phyloP scores from a whole-genome alignment of 1,140 invertebrate species.

The Scaptodrosophila lebanonensis region DNA sequence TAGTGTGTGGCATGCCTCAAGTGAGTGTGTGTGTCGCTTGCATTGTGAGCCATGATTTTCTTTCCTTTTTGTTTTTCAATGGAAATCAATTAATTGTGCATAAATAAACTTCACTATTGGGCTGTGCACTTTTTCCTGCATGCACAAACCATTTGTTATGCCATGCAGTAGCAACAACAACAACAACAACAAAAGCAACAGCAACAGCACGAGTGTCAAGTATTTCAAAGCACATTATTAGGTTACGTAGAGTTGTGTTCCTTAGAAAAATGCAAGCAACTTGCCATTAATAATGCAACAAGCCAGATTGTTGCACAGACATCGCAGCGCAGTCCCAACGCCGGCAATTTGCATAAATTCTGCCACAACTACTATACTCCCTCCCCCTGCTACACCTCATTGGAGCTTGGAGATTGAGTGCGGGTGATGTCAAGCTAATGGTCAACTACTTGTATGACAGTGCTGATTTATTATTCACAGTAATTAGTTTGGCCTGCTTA shows the following conservation, averaged over 20 bases:
- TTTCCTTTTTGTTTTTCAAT: conserved; percentile 43
- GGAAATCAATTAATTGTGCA: conserved; percentile 72
- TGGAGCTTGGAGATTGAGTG: not conserved
- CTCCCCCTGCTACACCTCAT: no score
- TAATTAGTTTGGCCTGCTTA: conserved; percentile 71
- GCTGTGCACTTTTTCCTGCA: not conserved
- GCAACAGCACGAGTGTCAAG: conserved; percentile 4
- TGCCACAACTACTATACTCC: no score
- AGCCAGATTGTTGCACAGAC: no score
- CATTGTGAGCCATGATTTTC: conserved; percentile 13
- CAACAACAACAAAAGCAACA: not conserved
- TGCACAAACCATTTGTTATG: no score
- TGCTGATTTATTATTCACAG: conserved; percentile 66
- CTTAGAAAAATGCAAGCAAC: conserved; percentile 64
- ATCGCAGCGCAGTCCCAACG: no score
- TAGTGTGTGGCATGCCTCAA: not conserved
- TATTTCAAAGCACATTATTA: conserved; percentile 37
- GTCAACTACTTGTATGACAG: conserved; percentile 56
- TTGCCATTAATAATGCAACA: conserved; percentile 68
- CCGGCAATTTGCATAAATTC: conserved; percentile 66
- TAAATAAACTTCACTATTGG: conserved; percentile 43
- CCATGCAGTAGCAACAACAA: not conserved
- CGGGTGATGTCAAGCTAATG: conserved; percentile 59
- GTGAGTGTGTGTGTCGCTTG: conserved; percentile 51
- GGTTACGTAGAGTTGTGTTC: conserved; percentile 35